These are phyloP conservation scores for Pseudopodoces humilis DNA, from an alignment of 2,113 vertebrate genomes.

Conservation along the genomic window DNA sequence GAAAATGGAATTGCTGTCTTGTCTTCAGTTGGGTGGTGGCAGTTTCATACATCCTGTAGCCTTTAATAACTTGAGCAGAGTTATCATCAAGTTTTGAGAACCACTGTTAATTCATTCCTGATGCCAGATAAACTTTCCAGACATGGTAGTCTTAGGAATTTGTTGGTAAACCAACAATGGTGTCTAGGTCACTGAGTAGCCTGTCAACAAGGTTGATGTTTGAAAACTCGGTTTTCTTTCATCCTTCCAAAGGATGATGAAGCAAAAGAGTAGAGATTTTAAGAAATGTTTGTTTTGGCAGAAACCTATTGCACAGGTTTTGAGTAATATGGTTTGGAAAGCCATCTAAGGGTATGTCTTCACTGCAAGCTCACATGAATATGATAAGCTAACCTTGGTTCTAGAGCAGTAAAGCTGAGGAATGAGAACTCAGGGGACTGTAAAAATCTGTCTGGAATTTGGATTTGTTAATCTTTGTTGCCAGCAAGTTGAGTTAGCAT, in stretches of 20 bases:
- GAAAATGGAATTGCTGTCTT: background rate
- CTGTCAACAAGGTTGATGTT: background rate
- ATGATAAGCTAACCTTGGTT: background rate
- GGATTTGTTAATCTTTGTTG: background rate
- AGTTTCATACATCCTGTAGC: background rate
- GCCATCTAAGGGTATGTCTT: background rate
- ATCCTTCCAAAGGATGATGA: background rate
- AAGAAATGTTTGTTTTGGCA: background rate
- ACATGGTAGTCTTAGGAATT: background rate
- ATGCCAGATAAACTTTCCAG: background rate
- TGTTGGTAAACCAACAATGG: background rate
- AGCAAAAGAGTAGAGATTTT: background rate
- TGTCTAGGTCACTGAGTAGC: background rate
- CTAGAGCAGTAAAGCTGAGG: background rate
- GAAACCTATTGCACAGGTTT: background rate
- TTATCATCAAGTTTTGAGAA: background rate
- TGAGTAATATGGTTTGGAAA: background rate
- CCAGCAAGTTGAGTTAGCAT: background rate
- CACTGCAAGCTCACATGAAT: background rate
- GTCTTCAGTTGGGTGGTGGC: background rate
- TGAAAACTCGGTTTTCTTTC: background rate
- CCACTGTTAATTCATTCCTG: background rate
- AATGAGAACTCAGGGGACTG: background rate
- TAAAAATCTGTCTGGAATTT: background rate
- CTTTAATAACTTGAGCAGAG: background rate